Evolutionary conservation across 2,113 vertebrate genomes (phyloP).

Genomic region (Anolis sagrei): DNA sequence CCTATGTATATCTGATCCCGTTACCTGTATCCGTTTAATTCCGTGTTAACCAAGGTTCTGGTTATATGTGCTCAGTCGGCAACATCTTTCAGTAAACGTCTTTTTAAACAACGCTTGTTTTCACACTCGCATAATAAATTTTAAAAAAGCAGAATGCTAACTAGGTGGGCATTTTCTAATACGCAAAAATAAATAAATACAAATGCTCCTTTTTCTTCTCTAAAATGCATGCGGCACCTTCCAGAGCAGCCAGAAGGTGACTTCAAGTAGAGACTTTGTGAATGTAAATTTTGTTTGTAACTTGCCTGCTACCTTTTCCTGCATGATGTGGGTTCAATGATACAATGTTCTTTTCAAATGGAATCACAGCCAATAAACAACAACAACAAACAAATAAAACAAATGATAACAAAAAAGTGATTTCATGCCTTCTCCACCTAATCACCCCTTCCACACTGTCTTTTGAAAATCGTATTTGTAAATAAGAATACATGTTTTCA

Average conservation of each 20-base stretch:
- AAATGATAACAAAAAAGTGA: constrained; percentile 78
- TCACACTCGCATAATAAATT: constrained; percentile 50
- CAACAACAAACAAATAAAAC: constrained; percentile 38
- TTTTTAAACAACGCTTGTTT: constrained; percentile 75
- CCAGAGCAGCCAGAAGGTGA: constrained; percentile 73
- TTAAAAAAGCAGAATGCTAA: constrained; percentile 64
- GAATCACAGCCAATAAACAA: constrained; percentile 91
- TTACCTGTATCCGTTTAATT: constrained; percentile 74
- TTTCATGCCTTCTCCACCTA: constrained; percentile 79
- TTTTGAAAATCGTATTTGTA: constrained; percentile 33
- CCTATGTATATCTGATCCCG: constrained; percentile 74
- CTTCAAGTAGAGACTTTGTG: constrained; percentile 76
- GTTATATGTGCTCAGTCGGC: constrained; percentile 74
- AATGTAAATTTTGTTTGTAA: constrained; percentile 82
- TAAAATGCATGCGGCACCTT: constrained; percentile 83
- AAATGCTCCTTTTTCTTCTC: constrained; percentile 72
- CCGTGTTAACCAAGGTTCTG: constrained; percentile 64
- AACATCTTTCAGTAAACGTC: constrained; percentile 77
- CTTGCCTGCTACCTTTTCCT: constrained; percentile 84
- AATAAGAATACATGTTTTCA: not conserved
- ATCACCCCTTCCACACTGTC: constrained; percentile 52
- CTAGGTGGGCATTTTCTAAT: constrained; percentile 76
- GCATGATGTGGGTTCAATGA: constrained; percentile 87
- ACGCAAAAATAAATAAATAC: constrained; percentile 51
- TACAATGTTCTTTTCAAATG: constrained; percentile 88